Conservation (phyloP, 1,140 invertebrate species). For the Sycophila sp. region DNA sequence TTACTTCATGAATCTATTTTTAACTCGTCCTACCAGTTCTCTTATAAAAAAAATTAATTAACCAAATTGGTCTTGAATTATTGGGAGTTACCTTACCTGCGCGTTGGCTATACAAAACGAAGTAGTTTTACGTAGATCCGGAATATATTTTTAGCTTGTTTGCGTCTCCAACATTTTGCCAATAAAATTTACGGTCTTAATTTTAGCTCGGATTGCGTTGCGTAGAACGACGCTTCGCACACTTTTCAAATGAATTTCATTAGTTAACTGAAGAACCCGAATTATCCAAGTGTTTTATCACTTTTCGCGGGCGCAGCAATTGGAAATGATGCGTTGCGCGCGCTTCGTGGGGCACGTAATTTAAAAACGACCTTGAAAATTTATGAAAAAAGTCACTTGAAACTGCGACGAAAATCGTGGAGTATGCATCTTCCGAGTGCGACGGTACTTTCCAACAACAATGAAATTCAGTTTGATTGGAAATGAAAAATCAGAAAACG, state of each 20-base stretch:
- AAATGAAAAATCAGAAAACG: no score
- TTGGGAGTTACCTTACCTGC: no score
- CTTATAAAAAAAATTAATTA: background rate
- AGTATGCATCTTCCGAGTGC: no score
- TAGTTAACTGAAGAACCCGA: no score
- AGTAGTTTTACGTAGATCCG: background rate
- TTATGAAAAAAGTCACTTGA: no score
- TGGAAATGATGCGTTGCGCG: background rate
- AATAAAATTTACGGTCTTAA: background rate
- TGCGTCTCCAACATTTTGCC: conserved; percentile 1
- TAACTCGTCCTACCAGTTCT: no score
- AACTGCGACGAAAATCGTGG: no score
- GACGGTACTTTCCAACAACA: no score
- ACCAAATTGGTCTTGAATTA: background rate
- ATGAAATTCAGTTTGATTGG: no score
- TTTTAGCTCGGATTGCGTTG: background rate
- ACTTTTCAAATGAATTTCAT: background rate
- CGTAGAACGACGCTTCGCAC: background rate
- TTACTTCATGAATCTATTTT: no score
- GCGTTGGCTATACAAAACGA: no score
- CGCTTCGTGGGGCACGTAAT: background rate
- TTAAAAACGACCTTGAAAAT: background rate
- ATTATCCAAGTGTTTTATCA: no score
- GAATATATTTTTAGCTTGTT: conserved; percentile 9
- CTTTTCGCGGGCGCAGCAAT: background rate